Conservation (phyloP, 2,113 vertebrate species). For the Laticauda colubrina region DNA sequence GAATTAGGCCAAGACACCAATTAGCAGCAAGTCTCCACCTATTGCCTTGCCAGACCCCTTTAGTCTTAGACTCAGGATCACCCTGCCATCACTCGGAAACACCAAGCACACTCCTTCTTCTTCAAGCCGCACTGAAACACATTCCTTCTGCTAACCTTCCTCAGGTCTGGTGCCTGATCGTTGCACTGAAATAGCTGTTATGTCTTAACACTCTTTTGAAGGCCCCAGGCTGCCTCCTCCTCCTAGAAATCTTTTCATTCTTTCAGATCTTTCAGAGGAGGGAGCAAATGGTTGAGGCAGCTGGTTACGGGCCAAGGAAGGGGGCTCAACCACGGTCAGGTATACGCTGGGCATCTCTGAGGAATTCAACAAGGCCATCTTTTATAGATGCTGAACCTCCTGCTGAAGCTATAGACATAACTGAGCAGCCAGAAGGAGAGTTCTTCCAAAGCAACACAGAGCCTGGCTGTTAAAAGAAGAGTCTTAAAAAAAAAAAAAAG, state of each 20-base stretch:
- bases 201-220: not conserved
- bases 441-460: not conserved
- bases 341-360: not conserved
- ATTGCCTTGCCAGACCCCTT: not conserved
- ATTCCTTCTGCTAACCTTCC: conserved; percentile 6
- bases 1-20: not conserved
- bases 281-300: not conserved
- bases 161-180: conserved; percentile 2
- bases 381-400: not conserved
- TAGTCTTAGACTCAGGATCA: conserved; percentile 4
- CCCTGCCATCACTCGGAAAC: not conserved
- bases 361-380: not conserved
- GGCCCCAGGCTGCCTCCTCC: not conserved
- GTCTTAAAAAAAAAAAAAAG: not conserved
- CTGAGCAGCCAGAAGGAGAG: not conserved
- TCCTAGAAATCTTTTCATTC: not conserved
- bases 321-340: not conserved
- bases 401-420: not conserved
- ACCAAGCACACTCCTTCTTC: not conserved
- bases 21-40: not conserved
- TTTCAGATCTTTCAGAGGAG: not conserved
- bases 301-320: not conserved
- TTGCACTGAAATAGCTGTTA: conserved; percentile 24
- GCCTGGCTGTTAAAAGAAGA: not conserved
- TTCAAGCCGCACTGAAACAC: conserved; percentile 24